A percentile compares a stretch with the other conserved stretches of the same genome.
Evolutionary conservation across 35 echinoderm and acorn worm genomes (phyloP).

Genomic region (Stichopus chloronotus): DNA sequence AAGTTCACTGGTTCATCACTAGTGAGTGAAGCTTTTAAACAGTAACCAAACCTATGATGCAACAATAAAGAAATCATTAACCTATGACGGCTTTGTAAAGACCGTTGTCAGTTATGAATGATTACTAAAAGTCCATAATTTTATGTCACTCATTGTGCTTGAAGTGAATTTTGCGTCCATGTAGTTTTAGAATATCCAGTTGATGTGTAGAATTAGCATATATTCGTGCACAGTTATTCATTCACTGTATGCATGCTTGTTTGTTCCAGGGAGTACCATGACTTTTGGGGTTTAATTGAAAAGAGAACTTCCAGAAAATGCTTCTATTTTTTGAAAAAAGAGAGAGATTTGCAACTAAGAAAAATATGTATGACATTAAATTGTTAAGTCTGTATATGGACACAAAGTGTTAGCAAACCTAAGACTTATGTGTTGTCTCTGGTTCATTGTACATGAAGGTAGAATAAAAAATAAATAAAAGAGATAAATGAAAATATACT

Average conservation of each 20-base stretch:
- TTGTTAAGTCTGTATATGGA: background rate
- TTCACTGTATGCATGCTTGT: background rate
- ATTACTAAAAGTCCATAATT: background rate
- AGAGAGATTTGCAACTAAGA: conserved; percentile 14
- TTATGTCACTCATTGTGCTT: background rate
- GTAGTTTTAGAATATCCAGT: background rate
- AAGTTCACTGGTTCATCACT: too few species aligned
- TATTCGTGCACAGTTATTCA: background rate
- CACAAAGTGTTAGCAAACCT: background rate
- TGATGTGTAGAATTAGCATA: conserved; percentile 19
- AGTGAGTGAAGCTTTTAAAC: too few species aligned
- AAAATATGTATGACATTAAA: conserved; percentile 12
- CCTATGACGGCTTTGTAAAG: too few species aligned
- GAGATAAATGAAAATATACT: too few species aligned
- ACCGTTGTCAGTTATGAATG: background rate
- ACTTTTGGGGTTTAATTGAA: conserved; percentile 24
- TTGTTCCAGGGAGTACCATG: conserved; percentile 6
- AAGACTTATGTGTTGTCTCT: background rate
- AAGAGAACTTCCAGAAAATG: conserved; percentile 53
- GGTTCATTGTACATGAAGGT: background rate
- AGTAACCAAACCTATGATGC: too few species aligned
- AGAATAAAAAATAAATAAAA: background rate
- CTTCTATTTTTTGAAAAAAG: conserved; percentile 48
- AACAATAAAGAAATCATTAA: too few species aligned
- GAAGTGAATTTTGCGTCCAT: background rate